These are phyloP conservation scores for Siniperca undulata DNA, from an alignment of 2,797 vertebrate genomes.

Conservation along the genomic window DNA sequence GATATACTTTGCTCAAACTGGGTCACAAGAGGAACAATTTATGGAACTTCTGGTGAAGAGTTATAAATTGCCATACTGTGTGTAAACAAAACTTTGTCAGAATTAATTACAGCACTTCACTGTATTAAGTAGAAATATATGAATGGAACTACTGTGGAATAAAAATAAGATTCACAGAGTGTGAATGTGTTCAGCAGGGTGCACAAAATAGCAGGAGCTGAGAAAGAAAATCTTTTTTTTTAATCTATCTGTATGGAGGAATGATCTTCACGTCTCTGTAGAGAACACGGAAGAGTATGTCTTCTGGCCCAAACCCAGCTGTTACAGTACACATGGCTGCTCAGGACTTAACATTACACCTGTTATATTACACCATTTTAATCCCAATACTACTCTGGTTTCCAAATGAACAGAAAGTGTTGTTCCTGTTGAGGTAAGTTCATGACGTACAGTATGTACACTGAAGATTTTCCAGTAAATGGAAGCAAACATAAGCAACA, in stretches of 20 bases:
- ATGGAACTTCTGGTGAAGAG: not conserved
- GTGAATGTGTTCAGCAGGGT: fast-evolving
- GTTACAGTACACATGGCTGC: not conserved
- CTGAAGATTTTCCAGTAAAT: not conserved
- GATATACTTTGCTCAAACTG: slow-evolving; percentile 11
- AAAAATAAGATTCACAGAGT: slow-evolving; percentile 9
- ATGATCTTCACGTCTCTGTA: not conserved
- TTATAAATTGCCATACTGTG: not conserved
- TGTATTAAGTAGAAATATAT: not conserved
- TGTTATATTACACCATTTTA: not conserved
- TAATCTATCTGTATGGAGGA: not conserved
- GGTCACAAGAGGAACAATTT: slow-evolving; percentile 12
- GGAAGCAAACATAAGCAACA: not conserved
- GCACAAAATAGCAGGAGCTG: slow-evolving; percentile 4
- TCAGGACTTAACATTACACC: not conserved
- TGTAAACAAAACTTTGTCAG: slow-evolving; percentile 20
- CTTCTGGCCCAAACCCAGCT: not conserved
- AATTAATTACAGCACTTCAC: slow-evolving; percentile 7
- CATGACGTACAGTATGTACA: not conserved
- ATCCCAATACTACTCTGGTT: not conserved
- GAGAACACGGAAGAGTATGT: not conserved
- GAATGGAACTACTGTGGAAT: not conserved
- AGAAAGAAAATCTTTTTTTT: not conserved
- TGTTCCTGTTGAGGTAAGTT: not conserved
- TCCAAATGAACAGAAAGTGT: not conserved